Conservation (phyloP, 2,888 invertebrate species). For the Pyrochroa serraticornis region DNA sequence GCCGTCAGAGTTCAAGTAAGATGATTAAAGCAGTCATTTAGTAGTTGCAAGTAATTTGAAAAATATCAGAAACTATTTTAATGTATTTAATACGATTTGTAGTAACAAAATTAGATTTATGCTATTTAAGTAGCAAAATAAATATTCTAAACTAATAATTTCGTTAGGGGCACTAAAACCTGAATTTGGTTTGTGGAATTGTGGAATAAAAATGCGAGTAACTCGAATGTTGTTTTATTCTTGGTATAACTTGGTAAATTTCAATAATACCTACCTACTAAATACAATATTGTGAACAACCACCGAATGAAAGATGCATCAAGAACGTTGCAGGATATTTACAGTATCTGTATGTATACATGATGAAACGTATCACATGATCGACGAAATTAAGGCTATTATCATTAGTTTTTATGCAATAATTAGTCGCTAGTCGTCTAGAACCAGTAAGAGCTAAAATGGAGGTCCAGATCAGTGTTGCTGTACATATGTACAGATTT, state of each 20-base stretch:
- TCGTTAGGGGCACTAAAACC: too few relatives aligned
- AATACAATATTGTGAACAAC: slow-evolving; percentile 27
- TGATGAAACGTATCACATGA: slow-evolving; percentile 30
- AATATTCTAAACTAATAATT: too few relatives aligned
- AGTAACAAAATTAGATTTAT: too few relatives aligned
- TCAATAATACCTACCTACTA: slow-evolving; percentile 17
- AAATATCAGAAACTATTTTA: too few relatives aligned
- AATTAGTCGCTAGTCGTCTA: not conserved
- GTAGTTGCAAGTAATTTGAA: too few relatives aligned
- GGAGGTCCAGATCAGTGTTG: not conserved
- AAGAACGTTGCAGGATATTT: slow-evolving; percentile 22
- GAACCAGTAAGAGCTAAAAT: not conserved
- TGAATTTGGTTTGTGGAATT: too few relatives aligned
- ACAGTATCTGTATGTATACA: slow-evolving; percentile 20
- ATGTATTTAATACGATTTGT: too few relatives aligned
- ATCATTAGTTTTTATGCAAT: slow-evolving; percentile 3
- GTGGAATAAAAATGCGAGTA: too few relatives aligned
- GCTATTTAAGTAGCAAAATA: too few relatives aligned
- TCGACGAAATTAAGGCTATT: slow-evolving; percentile 31
- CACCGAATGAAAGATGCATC: slow-evolving; percentile 24
- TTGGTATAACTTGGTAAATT: slow-evolving; percentile 26
- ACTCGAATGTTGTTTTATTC: slow-evolving; percentile 8
- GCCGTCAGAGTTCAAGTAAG: too few relatives aligned
- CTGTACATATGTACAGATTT: not conserved
- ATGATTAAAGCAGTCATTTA: too few relatives aligned